Percentiles rank a stretch among this genome's conserved stretches.
These are phyloP conservation scores for Apis laboriosa DNA, from an alignment of 1,140 invertebrate genomes.

Conservation along the genomic window DNA sequence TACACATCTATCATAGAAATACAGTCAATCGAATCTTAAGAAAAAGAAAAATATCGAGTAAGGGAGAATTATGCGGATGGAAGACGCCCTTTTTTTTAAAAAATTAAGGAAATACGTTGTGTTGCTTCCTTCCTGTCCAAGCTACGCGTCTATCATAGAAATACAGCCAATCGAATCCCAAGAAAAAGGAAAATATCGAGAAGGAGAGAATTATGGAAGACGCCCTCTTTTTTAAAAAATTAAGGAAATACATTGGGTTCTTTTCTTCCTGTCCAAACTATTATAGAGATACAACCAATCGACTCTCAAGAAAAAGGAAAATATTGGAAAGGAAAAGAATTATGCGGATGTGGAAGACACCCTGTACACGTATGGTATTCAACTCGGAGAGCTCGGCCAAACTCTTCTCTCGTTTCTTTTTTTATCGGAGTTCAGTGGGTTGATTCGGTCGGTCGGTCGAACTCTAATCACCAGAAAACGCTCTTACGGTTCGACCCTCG, in stretches of 20 bases:
- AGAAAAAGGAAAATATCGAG: not conserved
- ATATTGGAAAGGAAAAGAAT: not conserved
- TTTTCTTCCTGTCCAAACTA: too few species aligned
- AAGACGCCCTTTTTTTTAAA: not conserved
- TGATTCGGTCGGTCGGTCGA: slow-evolving; percentile 26
- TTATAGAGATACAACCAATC: too few species aligned
- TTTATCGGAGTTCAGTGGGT: slow-evolving; percentile 41
- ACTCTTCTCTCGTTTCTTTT: slow-evolving; percentile 14
- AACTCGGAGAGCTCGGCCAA: not conserved
- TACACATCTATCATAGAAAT: too few species aligned
- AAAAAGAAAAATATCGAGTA: too few species aligned
- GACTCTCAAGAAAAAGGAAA: not conserved
- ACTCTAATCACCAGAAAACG: slow-evolving; percentile 64
- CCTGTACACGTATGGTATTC: not conserved
- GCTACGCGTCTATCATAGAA: fast-evolving
- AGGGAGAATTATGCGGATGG: not conserved
- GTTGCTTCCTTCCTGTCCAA: too few species aligned
- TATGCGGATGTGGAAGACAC: not conserved
- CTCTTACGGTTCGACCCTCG: slow-evolving; percentile 44
- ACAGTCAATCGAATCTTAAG: too few species aligned
- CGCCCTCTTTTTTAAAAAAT: not conserved
- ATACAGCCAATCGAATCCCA: too few species aligned
- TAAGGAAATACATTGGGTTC: too few species aligned
- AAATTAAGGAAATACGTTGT: too few species aligned
- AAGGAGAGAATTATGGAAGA: not conserved